Evolutionary conservation across 2,888 invertebrate genomes (phyloP).

Genomic region (Polydrusus cervinus): DNA sequence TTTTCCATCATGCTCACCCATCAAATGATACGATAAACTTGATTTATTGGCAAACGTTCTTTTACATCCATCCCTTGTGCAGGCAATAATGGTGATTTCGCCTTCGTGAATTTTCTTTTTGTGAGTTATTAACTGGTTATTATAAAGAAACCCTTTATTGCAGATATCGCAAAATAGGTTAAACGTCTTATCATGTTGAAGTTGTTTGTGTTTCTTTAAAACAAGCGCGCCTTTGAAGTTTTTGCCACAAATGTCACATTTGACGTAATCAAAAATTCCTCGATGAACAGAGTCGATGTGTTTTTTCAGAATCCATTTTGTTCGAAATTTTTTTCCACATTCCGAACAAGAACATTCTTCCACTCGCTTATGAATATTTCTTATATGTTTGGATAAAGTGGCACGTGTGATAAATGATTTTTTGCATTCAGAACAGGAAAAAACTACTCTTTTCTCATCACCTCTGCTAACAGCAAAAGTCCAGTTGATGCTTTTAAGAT

Average conservation of each 20-base stretch:
- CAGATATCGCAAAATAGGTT: background rate
- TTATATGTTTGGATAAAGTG: too few species aligned
- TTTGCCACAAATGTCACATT: slow-evolving; percentile 1
- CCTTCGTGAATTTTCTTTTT: background rate
- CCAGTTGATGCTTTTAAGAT: background rate
- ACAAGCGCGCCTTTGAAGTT: background rate
- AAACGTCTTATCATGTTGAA: too few species aligned
- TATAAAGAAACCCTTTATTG: background rate
- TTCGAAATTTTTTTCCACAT: slow-evolving; percentile 1
- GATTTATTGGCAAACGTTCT: background rate
- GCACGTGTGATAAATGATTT: too few species aligned
- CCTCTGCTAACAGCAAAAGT: background rate
- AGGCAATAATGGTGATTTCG: background rate
- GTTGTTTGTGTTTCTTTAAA: background rate
- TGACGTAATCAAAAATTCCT: background rate
- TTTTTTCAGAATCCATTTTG: background rate
- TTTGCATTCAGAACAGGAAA: background rate
- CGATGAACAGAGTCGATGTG: background rate
- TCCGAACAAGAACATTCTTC: slow-evolving; percentile 1
- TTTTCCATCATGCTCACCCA: slow-evolving; percentile 71
- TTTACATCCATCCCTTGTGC: background rate
- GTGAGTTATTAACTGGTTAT: background rate
- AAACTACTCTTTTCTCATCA: background rate
- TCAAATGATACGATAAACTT: slow-evolving; percentile 19
- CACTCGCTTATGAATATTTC: too few species aligned